Evolutionary conservation across 2,113 vertebrate genomes (phyloP).

Genomic region (Dascyllus trimaculatus): DNA sequence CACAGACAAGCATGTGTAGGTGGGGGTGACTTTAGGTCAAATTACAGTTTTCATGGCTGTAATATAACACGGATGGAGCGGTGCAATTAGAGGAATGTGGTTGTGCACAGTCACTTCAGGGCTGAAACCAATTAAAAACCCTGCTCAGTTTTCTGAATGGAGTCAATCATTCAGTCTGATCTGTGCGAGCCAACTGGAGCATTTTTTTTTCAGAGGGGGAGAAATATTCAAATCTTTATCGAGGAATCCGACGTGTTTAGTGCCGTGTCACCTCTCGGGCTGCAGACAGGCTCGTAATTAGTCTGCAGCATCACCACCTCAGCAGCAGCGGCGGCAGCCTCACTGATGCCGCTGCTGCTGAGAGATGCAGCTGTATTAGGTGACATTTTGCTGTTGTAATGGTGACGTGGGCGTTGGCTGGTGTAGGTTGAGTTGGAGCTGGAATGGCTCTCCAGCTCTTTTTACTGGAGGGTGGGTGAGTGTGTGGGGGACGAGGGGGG

Average conservation of each 20-base stretch:
- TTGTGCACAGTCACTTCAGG: background rate
- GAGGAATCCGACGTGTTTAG: constrained; percentile 8
- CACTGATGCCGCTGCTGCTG: background rate
- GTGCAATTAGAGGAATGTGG: background rate
- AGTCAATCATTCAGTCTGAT: constrained; percentile 36
- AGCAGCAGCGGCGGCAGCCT: constrained; percentile 32
- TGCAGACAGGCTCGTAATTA: constrained; percentile 41
- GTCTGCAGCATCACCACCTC: constrained; percentile 55
- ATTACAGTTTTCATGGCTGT: background rate
- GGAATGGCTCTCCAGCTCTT: constrained; percentile 71
- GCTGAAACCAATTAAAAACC: constrained; percentile 17
- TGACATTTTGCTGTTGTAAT: constrained; percentile 60
- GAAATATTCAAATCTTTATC: background rate
- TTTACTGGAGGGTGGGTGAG: constrained; percentile 52
- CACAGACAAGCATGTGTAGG: background rate
- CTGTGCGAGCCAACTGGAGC: background rate
- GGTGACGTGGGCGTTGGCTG: constrained; percentile 82
- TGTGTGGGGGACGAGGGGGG: background rate
- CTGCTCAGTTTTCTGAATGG: constrained; percentile 20
- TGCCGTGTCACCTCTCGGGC: constrained; percentile 36
- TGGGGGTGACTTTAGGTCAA: background rate
- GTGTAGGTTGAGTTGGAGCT: constrained; percentile 47
- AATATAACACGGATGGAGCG: background rate
- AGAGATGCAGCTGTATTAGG: constrained; percentile 45
- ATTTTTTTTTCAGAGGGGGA: constrained; percentile 2